Conservation (phyloP, 2,797 vertebrate species). For the Myotis myotis region DNA sequence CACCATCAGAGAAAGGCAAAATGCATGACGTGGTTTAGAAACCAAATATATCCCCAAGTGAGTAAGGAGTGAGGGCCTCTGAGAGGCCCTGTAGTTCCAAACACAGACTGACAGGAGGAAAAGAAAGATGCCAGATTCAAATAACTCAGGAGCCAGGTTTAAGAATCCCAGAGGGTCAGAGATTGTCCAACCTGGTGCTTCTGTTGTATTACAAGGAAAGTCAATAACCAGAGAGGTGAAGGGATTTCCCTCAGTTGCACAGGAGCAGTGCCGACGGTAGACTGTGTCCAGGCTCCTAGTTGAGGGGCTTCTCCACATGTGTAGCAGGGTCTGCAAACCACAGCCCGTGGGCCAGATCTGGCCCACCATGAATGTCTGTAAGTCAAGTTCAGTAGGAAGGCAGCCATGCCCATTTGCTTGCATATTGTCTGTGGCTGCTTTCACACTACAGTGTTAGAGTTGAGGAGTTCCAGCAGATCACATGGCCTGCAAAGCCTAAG, state of each 20-base stretch:
- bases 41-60: not conserved
- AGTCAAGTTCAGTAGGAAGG: constrained; percentile 50
- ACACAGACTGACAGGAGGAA: not conserved
- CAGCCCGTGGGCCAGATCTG: not conserved
- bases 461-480: not conserved
- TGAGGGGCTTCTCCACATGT: not conserved
- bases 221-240: not conserved
- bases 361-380: not conserved
- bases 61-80: not conserved
- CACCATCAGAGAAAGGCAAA: not conserved
- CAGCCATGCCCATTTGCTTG: not conserved
- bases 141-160: not conserved
- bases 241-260: not conserved
- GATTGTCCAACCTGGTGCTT: not conserved
- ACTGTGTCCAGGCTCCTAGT: not conserved
- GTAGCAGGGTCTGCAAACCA: not conserved
- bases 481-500: not conserved
- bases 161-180: not conserved
- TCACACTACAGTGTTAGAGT: not conserved
- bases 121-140: not conserved
- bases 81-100: not conserved
- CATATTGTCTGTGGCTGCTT: not conserved
- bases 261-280: not conserved
- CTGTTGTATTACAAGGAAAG: constrained; percentile 40
- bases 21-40: not conserved